phyloP scores from a whole-genome alignment of 2,113 vertebrate species.

The Cynocephalus volans region DNA sequence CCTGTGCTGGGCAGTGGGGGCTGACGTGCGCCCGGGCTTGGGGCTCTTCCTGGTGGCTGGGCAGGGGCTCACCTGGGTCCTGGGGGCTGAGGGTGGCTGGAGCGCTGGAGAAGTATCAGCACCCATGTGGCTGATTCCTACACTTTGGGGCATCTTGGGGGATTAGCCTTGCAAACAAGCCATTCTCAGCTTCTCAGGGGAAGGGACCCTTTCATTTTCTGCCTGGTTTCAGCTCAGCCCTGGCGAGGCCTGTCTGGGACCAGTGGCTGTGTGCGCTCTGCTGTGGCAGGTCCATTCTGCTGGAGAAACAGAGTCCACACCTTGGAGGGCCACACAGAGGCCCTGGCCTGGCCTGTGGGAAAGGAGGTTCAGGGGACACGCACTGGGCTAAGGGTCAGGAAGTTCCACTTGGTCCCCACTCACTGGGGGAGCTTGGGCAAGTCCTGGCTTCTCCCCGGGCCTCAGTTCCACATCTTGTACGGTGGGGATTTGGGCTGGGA shows the following conservation, averaged over 20 bases:
- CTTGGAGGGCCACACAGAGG: neutral
- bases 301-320: neutral
- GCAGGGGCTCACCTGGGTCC: neutral
- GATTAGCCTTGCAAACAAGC: neutral
- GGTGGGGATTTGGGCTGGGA: neutral
- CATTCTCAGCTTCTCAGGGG: neutral
- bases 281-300: neutral
- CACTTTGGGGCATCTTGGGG: neutral
- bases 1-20: neutral
- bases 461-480: neutral
- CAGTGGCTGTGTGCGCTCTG: neutral
- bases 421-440: rapidly evolving
- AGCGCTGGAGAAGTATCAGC: no score
- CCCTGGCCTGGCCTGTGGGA: neutral
- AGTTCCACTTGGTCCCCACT: neutral
- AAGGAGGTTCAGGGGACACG: rapidly evolving
- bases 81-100: no score
- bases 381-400: rapidly evolving
- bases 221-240: neutral
- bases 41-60: neutral
- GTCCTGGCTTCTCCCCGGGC: neutral
- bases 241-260: neutral
- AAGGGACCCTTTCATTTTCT: neutral
- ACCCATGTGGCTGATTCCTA: no score
- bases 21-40: rapidly evolving